Conservation (phyloP, 2,113 vertebrate species). For the Varanus komodoensis region DNA sequence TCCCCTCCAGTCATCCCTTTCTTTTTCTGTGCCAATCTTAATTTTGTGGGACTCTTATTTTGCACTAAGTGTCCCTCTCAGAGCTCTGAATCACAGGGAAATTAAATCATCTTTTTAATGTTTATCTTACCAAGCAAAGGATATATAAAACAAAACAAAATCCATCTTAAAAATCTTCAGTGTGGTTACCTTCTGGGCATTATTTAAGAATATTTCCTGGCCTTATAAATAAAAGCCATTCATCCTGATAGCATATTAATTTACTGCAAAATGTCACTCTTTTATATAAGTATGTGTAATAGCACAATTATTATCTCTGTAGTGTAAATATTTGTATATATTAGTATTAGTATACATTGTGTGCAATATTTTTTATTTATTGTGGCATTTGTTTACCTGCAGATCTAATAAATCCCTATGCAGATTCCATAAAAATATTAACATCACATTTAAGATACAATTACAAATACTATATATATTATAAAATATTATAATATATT, state of each 20-base stretch:
- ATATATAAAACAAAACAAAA: constrained; percentile 48
- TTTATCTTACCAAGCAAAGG: constrained; percentile 46
- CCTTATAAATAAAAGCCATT: not conserved
- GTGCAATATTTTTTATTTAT: no score
- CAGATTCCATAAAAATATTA: no score
- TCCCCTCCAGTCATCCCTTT: constrained; percentile 27
- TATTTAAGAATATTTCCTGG: constrained; percentile 13
- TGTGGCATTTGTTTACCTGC: no score
- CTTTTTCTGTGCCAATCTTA: constrained; percentile 53
- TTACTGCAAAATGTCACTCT: not conserved
- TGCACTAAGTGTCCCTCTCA: constrained; percentile 47
- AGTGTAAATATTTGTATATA: no score
- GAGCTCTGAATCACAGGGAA: constrained; percentile 63
- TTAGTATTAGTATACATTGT: no score
- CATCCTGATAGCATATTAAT: not conserved
- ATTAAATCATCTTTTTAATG: constrained; percentile 41
- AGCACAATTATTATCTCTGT: not conserved
- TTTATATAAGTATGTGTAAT: not conserved
- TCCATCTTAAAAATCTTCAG: constrained; percentile 17
- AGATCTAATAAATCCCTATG: no score
- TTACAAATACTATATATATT: no score
- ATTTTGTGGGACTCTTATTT: constrained; percentile 49
- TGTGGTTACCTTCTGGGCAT: constrained; percentile 22
- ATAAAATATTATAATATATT: no score
- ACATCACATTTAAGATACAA: no score